Evolutionary conservation across 2,113 vertebrate genomes (phyloP).

Genomic region (Pithys albifrons): DNA sequence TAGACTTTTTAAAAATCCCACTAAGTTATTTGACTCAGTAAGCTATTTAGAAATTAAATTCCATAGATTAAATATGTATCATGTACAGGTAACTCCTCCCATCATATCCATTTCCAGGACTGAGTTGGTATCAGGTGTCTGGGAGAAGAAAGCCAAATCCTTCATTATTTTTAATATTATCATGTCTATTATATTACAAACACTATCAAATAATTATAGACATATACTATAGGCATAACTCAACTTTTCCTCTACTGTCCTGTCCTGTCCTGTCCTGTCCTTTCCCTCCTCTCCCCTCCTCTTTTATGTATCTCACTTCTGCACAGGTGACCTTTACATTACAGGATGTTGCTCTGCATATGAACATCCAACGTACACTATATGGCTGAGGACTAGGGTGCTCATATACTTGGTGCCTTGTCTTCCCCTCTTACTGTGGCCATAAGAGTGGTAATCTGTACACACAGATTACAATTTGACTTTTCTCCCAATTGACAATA

Average conservation of each 20-base stretch:
- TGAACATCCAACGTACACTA: not conserved
- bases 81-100: not conserved
- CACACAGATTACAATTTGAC: not conserved
- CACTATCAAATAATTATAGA: not conserved
- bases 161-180: conserved; percentile 30
- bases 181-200: not conserved
- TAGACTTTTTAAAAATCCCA: conserved; percentile 29
- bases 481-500: not conserved
- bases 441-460: not conserved
- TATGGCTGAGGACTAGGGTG: not conserved
- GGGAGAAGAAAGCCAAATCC: not conserved
- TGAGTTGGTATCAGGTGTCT: not conserved
- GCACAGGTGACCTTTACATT: not conserved
- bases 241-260: not conserved
- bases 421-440: not conserved
- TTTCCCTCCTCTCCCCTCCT: too few species aligned
- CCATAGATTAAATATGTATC: not conserved
- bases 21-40: not conserved
- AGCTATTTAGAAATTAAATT: conserved; percentile 34
- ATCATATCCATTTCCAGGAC: not conserved
- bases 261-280: too few species aligned
- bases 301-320: not conserved
- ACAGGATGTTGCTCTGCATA: not conserved
- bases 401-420: not conserved
- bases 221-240: not conserved